Conservation (phyloP, 2,888 invertebrate species). For the Vannuccia rotundouncinata region DNA sequence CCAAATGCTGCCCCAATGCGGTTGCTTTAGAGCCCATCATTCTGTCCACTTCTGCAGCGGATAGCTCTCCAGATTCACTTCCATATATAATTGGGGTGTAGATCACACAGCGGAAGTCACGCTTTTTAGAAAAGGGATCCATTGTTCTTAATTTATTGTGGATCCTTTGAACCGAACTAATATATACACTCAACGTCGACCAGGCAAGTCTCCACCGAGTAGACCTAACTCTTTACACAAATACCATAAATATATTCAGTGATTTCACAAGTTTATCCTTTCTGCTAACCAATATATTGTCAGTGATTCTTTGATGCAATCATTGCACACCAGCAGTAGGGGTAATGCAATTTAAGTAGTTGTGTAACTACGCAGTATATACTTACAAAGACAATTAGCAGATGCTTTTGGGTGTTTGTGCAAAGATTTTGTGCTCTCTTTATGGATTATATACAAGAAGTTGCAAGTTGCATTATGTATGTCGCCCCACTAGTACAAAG, state of each 20-base stretch:
- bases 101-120: background rate
- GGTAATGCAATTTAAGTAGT: too few species aligned
- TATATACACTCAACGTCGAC: too few species aligned
- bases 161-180: background rate
- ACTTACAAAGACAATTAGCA: too few species aligned
- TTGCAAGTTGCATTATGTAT: background rate
- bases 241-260: background rate
- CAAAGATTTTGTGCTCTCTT: background rate
- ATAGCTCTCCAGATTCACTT: background rate
- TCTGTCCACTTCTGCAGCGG: background rate
- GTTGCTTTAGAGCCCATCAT: background rate
- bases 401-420: background rate
- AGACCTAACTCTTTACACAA: background rate
- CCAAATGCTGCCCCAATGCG: background rate
- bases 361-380: too few species aligned
- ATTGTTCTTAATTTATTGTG: background rate
- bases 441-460: background rate
- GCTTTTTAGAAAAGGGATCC: background rate
- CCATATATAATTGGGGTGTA: background rate
- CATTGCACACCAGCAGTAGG: too few species aligned
- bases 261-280: background rate
- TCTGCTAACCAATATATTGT: background rate
- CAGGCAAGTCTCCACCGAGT: background rate
- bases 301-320: background rate
- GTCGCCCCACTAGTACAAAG: background rate